Base-by-base conservation (phyloP, 2,113 vertebrate species). In the Proterorhinus semilunaris region DNA sequence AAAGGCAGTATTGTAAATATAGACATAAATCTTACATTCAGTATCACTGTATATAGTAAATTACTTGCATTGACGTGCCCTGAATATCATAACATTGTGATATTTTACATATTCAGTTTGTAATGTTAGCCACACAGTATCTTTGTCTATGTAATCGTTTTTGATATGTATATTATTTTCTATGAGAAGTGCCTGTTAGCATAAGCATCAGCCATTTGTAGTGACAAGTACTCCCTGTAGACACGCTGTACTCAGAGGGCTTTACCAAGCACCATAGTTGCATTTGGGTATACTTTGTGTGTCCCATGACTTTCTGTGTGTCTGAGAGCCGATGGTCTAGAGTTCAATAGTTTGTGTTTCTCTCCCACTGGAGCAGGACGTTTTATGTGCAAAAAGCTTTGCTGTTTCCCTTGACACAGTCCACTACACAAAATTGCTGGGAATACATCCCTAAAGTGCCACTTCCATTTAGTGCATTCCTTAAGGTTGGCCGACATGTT, bases 361-460 rank as follows among this genome's bases (percentile, higher is more conserved):
- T 43, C 13, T 49, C 44, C 69, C 66, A 6, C 0, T 65, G 61
- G 79, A 83, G 47, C 62, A 21, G 73, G 67, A 78, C 73, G 76
- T 84, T 87, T 85, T 78, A 86, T 71, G 87, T 88, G 87, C 79
- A 85, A 91, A 91, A 88, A 87, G 88, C 89, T 86, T 87, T 81
- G 66, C 66, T 6, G 47, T 65, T 69, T 88, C 83, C 80, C 85
- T 27, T 68, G 80, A 86, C 75, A 72, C 81, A 64, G 71, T 75
- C 76, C 69, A 64, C 71, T 66, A 82, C 85, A 83, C 71, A 64
- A 82, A 82, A 80, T 77, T 55, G 68, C 75, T 75, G 64, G 69
- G 47, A 78, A 76, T 64, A 77, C 71, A 72, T 83, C 70, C 75
- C 54, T 66, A 17, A 62, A 78, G 78, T 79, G 53, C 69, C 70